Percentiles rank a stretch among this genome's conserved stretches.
Evolutionary conservation across 2,113 vertebrate genomes (phyloP).

Genomic region (Megaleporinus macrocephalus): DNA sequence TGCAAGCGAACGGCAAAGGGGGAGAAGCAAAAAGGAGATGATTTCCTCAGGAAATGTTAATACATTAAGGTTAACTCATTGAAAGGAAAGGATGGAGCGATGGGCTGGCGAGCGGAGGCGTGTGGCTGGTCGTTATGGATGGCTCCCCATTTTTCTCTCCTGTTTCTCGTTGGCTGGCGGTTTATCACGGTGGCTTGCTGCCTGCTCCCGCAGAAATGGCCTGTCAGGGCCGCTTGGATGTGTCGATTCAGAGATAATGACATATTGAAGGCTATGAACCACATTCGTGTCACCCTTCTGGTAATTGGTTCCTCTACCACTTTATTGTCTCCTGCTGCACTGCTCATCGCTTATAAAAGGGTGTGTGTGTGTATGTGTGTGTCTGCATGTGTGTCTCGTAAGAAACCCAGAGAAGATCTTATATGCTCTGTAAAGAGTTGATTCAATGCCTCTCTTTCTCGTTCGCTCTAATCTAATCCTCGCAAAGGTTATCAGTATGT

Average conservation of each 20-base stretch:
- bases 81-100: slow-evolving; percentile 32
- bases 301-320: slow-evolving; percentile 61
- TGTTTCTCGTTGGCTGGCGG: slow-evolving; percentile 39
- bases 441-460: neutral
- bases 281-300: slow-evolving; percentile 54
- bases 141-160: slow-evolving; percentile 48
- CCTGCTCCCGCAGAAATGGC: slow-evolving; percentile 54
- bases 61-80: slow-evolving; percentile 50
- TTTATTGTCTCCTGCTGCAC: slow-evolving; percentile 60
- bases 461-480: neutral
- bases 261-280: slow-evolving; percentile 62
- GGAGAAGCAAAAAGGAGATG: slow-evolving; percentile 22
- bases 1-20: slow-evolving; percentile 12
- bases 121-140: slow-evolving; percentile 52
- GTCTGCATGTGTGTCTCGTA: neutral
- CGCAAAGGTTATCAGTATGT: slow-evolving; percentile 4
- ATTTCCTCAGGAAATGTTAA: slow-evolving; percentile 54
- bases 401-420: slow-evolving; percentile 8
- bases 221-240: slow-evolving; percentile 60
- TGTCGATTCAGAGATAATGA: slow-evolving; percentile 65
- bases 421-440: slow-evolving; percentile 6
- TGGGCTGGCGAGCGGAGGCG: slow-evolving; percentile 25
- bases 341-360: slow-evolving; percentile 51
- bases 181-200: slow-evolving; percentile 56
- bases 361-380: slow-evolving; percentile 27